A percentile compares a stretch with the other conserved stretches of the same genome.
These are phyloP conservation scores for Drosophila diplacantha DNA, from an alignment of 2,888 invertebrate genomes.

Conservation along the genomic window DNA sequence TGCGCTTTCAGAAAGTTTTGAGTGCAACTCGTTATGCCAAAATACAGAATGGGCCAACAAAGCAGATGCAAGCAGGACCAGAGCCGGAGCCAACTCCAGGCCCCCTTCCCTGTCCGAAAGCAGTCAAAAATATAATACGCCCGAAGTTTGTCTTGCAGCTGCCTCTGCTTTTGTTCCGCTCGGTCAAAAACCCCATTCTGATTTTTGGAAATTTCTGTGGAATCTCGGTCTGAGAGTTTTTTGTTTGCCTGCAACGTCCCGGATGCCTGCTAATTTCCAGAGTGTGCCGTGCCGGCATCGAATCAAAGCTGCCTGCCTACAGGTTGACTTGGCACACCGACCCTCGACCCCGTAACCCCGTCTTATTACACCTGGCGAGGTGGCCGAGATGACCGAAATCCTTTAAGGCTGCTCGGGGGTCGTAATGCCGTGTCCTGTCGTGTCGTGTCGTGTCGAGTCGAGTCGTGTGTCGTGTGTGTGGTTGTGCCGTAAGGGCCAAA, in stretches of 20 bases:
- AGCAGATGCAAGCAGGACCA: slow-evolving; percentile 17
- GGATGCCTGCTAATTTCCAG: slow-evolving; percentile 52
- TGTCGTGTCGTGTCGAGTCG: slow-evolving; percentile 19
- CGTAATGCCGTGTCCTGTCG: slow-evolving; percentile 23
- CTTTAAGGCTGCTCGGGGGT: slow-evolving; percentile 47
- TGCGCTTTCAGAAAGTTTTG: slow-evolving; percentile 58
- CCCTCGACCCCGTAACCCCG: slow-evolving; percentile 15
- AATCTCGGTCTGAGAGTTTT: slow-evolving; percentile 18
- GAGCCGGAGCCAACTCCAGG: background rate
- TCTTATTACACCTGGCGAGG: slow-evolving; percentile 23
- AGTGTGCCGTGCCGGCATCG: slow-evolving; percentile 41
- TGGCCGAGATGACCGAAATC: slow-evolving; percentile 34
- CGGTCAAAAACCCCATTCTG: slow-evolving; percentile 32
- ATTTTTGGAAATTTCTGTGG: slow-evolving; percentile 39
- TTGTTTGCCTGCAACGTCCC: slow-evolving; percentile 30
- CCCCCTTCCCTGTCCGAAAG: background rate
- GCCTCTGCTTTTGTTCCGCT: slow-evolving; percentile 25
- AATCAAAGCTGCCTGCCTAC: slow-evolving; percentile 41
- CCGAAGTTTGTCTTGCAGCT: slow-evolving; percentile 46
- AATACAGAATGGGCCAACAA: slow-evolving; percentile 34
- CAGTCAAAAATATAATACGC: slow-evolving; percentile 38
- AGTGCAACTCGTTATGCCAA: slow-evolving; percentile 61
- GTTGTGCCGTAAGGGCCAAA: slow-evolving; percentile 42
- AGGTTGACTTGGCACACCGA: slow-evolving; percentile 43
- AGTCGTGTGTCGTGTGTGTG: slow-evolving; percentile 22